Evolutionary conservation across 2,113 vertebrate genomes (phyloP).

Genomic region (Conger conger): DNA sequence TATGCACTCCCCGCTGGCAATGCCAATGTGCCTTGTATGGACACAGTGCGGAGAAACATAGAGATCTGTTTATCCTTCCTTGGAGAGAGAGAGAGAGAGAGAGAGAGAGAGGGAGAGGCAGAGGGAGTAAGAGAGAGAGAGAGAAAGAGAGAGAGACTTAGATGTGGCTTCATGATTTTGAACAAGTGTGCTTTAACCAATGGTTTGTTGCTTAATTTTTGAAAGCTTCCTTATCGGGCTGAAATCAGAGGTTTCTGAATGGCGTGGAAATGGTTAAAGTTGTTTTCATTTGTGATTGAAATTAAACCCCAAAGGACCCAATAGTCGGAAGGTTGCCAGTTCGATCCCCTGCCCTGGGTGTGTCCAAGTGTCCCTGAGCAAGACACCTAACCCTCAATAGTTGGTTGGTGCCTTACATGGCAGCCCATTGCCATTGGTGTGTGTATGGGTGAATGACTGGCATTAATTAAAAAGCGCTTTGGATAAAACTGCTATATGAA

Average conservation of each 20-base stretch:
- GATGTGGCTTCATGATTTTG: constrained; percentile 7
- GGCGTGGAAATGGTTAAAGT: neutral
- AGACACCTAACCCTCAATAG: too few relatives aligned
- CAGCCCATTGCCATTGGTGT: too few relatives aligned
- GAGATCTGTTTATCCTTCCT: neutral
- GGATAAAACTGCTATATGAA: too few relatives aligned
- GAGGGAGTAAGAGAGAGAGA: neutral
- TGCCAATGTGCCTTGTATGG: neutral
- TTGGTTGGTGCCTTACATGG: too few relatives aligned
- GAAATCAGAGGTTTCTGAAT: constrained; percentile 12
- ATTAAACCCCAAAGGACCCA: too few relatives aligned
- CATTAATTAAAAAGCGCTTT: too few relatives aligned
- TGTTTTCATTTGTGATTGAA: too few relatives aligned
- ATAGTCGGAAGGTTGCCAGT: too few relatives aligned
- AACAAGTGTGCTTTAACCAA: constrained; percentile 6
- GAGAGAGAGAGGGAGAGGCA: neutral
- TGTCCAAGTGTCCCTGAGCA: too few relatives aligned
- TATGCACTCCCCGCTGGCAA: neutral
- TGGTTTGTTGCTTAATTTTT: neutral
- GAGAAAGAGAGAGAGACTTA: neutral
- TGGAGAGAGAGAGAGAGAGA: neutral
- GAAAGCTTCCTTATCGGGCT: neutral
- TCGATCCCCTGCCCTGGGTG: too few relatives aligned
- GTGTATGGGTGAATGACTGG: too few relatives aligned
- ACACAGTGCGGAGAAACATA: neutral